These are phyloP conservation scores for Octonoba sinensis DNA, from an alignment of 2,888 invertebrate genomes.

Conservation along the genomic window DNA sequence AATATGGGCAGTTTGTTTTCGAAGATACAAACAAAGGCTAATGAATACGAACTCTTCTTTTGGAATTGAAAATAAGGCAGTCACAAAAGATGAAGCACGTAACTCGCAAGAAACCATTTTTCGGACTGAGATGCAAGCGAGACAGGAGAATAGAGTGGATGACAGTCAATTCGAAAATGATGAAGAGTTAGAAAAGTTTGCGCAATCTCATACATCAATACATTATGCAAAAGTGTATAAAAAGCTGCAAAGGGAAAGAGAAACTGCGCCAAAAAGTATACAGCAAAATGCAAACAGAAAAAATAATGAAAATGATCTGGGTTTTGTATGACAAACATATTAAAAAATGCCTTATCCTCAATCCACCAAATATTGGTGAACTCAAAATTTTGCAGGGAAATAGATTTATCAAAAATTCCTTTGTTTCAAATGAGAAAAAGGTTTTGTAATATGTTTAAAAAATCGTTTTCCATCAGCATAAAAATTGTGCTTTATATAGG, in stretches of 20 bases:
- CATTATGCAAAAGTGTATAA: constrained; percentile 35
- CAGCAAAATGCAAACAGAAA: background rate
- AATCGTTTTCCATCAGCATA: too few species aligned
- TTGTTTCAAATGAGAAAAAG: too few species aligned
- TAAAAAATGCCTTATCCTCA: background rate
- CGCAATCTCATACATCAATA: background rate
- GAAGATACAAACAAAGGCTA: constrained; percentile 17
- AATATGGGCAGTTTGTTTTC: constrained; percentile 31
- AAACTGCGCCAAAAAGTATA: background rate
- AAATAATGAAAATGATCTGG: constrained; percentile 35
- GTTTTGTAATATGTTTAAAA: too few species aligned
- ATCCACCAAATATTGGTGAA: too few species aligned
- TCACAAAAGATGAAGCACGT: background rate
- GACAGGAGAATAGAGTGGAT: too few species aligned
- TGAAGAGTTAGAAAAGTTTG: background rate
- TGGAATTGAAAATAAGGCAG: background rate
- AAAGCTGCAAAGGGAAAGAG: background rate
- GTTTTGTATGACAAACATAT: constrained; percentile 17
- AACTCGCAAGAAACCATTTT: background rate
- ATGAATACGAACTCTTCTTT: too few species aligned
- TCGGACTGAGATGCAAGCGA: background rate
- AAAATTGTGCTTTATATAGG: too few species aligned
- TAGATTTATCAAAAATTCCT: too few species aligned
- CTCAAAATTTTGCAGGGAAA: too few species aligned
- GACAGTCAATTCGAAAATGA: background rate